These are phyloP conservation scores for Candoia aspera DNA, from an alignment of 2,113 vertebrate species.

Conservation along the genomic window DNA sequence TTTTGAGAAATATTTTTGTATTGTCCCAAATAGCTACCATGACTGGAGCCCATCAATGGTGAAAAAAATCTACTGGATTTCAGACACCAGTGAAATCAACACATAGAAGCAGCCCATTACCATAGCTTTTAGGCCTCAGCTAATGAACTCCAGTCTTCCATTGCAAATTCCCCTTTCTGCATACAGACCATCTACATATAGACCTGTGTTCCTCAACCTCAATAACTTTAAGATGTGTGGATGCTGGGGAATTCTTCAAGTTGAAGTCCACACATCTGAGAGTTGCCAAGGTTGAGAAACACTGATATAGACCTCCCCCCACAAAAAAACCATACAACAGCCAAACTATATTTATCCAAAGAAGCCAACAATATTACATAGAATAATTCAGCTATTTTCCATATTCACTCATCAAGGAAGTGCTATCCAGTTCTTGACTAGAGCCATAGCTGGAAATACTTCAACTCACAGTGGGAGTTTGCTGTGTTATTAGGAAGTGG, in stretches of 20 bases:
- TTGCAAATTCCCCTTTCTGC: too few relatives aligned
- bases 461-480: background rate
- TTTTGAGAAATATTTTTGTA: too few relatives aligned
- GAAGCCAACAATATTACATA: background rate
- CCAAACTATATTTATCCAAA: background rate
- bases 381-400: background rate
- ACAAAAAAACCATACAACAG: background rate
- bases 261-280: too few relatives aligned
- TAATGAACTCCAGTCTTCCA: background rate
- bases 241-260: too few relatives aligned
- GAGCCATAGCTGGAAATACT: background rate
- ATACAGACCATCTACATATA: too few relatives aligned
- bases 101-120: background rate
- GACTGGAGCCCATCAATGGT: too few relatives aligned
- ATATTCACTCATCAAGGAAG: too few relatives aligned
- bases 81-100: background rate
- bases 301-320: background rate
- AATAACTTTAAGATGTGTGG: too few relatives aligned
- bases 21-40: too few relatives aligned
- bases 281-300: too few relatives aligned
- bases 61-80: too few relatives aligned
- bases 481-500: background rate
- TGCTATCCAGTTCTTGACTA: background rate
- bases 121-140: background rate
- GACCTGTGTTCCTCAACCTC: too few relatives aligned